Evolutionary conservation across 2,888 invertebrate genomes (phyloP), one percentile per base, ranked within the genome.

Genomic region (Acleris holmiana): DNA sequence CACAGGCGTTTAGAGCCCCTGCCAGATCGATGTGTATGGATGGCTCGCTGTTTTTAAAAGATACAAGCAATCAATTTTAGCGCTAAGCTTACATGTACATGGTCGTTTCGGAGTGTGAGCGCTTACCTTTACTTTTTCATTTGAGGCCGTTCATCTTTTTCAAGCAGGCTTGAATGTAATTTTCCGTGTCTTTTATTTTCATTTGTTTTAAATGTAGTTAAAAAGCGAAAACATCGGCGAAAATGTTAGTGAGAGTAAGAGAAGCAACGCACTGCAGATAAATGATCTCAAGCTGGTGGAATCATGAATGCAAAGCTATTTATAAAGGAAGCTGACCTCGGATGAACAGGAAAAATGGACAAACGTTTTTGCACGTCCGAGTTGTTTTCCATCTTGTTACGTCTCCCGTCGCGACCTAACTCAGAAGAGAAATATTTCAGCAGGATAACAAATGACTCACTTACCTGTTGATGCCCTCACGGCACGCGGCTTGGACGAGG

Each of bases 391-490:
- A 55, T 67, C 61, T 76, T 73, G 66, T 76, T 76, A 74, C 74
- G 61, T 73, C 74, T 73, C 76, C 76, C 76, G 82, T 85, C 84
- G 79, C 67, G 76, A 77, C 77, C 79, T 79, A 72, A 76, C 80
- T 83, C 78, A 73, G 35, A 35, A 75, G 73, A 77, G 79, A 78
- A 83, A 85, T 87, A 79, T 82, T 85, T 83, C 78, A 76, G 70
- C 73, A 67, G 70, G 76, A 72, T 84, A 86, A 88, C 82, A 87
- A 88, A 88, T 85, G 86, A 82, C 84, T 87, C 86, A 84, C 84
- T 88, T 88, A 88, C 89, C 87, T 88, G 88, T 88, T 88, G 88
- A 88, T 85, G 79, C 79, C 76, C 74, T 75, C 77, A 72, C 73
- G 72, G 68, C 44, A 55, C 23, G 53, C 54, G 74, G 70, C 70